Base-by-base conservation (phyloP, 1,140 invertebrate genomes). In the Zaprionus taronus region DNA sequence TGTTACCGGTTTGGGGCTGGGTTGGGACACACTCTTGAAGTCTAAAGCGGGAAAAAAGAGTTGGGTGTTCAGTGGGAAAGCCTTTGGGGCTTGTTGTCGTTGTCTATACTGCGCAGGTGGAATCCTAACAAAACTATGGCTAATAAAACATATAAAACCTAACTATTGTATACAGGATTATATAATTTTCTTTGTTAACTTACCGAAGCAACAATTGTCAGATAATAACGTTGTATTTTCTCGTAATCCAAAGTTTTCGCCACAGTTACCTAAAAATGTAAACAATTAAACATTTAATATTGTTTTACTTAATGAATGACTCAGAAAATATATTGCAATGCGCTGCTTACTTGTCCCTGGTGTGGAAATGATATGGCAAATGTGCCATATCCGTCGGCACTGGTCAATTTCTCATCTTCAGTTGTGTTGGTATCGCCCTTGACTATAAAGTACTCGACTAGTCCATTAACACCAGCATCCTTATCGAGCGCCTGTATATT, bases 181-280 rank as follows among this genome's bases (percentile, higher is more conserved):
- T 47, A 17, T 20, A 49, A 49, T 22, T n/a, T 7, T 36, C 2
- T 15, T 44, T 22, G 15, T n/a, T 12, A 22, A 96, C 96, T 96
- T 94, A 98, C 97, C 93, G 96, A 96, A 72, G 97, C 97, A 73
- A 98, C 95, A 91, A 98, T 96, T 70, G 97, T 98, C 90, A 98
- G 95, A 91, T 97, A 96, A 93, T 97, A 98, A 80, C 96, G 95
- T 91, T 97, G 96, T n/a, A 96, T 97, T 87, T 95, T 96, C 92
- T 98, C 97, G 92, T 96, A 98, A 93, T 98, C 97, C 81, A 98
- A 94, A 28, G 95, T 97, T 79, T 96, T 95, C 86, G 97, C 97
- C n/a, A 98, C 95, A 11, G 97, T 97, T 69, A 98, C 95, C 92
- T 93, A 64, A 38, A 15, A n/a, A 24, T 41, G n/a, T 34, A 22